Conservation (phyloP, 1,140 invertebrate genomes). For the Nebria ingens region DNA sequence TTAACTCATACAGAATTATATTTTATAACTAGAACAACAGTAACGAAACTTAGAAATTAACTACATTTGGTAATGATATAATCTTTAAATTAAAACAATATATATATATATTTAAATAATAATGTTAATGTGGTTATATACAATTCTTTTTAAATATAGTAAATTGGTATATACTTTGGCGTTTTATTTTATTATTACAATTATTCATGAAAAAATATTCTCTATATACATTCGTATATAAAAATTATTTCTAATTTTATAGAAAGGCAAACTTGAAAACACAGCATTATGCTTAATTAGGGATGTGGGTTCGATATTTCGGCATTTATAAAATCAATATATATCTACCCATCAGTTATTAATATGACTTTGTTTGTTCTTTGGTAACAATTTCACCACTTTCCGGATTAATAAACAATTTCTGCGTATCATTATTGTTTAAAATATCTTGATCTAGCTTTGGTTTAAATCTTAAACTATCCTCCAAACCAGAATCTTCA, state of each 20-base stretch:
- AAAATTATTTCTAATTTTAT: neutral
- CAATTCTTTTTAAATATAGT: neutral
- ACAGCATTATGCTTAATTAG: neutral
- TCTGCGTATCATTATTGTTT: constrained; percentile 36
- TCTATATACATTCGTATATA: constrained; percentile 1
- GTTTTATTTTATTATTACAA: neutral
- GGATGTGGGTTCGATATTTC: no score
- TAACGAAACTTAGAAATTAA: no score
- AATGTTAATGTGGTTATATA: neutral
- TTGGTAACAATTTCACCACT: constrained; percentile 36
- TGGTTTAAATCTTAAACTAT: constrained; percentile 22
- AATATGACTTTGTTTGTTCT: constrained; percentile 1
- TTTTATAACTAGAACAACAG: no score
- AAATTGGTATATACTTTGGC: neutral
- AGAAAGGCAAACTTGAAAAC: neutral
- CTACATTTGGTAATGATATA: no score
- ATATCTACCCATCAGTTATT: no score
- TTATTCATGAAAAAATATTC: constrained; percentile 1
- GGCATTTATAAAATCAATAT: no score
- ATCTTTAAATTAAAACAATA: no score
- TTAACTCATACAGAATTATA: no score
- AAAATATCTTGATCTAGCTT: constrained; percentile 20
- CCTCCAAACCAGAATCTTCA: constrained; percentile 31
- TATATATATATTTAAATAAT: neutral
- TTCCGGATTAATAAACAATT: constrained; percentile 42